phyloP scores from a whole-genome alignment of 2,113 vertebrate species.

The Phaethornis superciliosus region DNA sequence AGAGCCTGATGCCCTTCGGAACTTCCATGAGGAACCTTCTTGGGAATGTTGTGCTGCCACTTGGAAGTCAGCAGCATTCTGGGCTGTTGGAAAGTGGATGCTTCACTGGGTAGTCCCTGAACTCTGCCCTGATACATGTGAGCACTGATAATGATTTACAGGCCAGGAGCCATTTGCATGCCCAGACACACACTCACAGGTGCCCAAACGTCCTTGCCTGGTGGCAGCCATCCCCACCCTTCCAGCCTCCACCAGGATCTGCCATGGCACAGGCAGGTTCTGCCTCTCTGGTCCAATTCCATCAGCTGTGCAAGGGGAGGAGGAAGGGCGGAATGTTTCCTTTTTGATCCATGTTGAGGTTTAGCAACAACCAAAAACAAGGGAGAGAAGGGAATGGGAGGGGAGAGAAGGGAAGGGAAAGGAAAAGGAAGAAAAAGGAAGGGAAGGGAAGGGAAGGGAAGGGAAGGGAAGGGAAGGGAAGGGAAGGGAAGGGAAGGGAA shows the following conservation, averaged over 20 bases:
- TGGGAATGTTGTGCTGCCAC: neutral
- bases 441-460: no score
- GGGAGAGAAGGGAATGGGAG: neutral
- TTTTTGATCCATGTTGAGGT: accelerated
- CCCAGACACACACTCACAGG: neutral
- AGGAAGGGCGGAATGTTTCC: neutral
- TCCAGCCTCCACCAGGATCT: neutral
- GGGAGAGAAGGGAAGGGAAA: no score
- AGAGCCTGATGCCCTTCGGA: neutral
- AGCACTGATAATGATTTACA: constrained; percentile 60
- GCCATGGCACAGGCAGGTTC: neutral
- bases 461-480: no score
- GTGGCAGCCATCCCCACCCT: neutral
- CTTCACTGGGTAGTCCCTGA: constrained; percentile 55
- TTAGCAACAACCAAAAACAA: neutral
- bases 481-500: no score
- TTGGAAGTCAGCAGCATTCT: accelerated
- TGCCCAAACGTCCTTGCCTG: neutral
- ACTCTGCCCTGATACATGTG: constrained; percentile 27
- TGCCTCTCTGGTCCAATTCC: neutral
- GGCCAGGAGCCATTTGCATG: neutral
- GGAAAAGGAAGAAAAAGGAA: no score
- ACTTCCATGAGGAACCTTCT: accelerated
- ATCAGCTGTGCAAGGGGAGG: neutral
- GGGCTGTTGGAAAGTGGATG: constrained; percentile 18